Evolutionary conservation across 2,888 invertebrate genomes (phyloP), one percentile per base, ranked within the genome.

Genomic region (Aphidius colemani): DNA sequence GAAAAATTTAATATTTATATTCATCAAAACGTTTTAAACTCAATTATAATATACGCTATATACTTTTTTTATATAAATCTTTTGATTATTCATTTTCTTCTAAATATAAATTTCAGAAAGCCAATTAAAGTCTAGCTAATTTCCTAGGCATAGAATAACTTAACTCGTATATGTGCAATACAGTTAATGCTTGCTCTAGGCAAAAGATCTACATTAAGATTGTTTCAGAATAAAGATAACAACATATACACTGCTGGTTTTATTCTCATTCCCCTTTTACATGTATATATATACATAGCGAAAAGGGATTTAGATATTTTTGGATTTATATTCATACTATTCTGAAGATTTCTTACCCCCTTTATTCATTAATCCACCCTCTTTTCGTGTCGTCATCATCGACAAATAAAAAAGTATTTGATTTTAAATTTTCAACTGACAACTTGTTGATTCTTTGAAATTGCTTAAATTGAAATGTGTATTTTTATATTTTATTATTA

Each of bases 61-160:
- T 43, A 43, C n/a, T 18, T 53, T 9, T 13, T 53, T 40, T 7
- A 11, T 13, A 11, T 53, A 7, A 13, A 30, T 30, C 30, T 5
- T 30, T 30, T 30, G 30, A 30, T 30, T 30, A 3, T 30, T 30
- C 5, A 30, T 30, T 30, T 30, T 30, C 3, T 30, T 30, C 0
- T 3, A 11, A 50, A 43, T 48, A 61, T 61, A 56, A 61, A 61
- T 61, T 61, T 41, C 13, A 55, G 9, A 48, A 61, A 55, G 55
- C 41, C 61, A 61, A 61, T 61, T 61, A 50, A 61, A 65, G 61
- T 58, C 53, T 56, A 63, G 67, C 74, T 76, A 75, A 77, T 77
- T 75, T 73, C 50, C 74, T 73, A 75, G 74, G 73, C 77, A 71
- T 71, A 71, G 74, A 74, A 75, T 77, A 77, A 76, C 71, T 76